Percentiles rank a stretch among this genome's conserved stretches.
phyloP scores from a whole-genome alignment of 2,888 invertebrate genomes.

The Epirrita christyi region DNA sequence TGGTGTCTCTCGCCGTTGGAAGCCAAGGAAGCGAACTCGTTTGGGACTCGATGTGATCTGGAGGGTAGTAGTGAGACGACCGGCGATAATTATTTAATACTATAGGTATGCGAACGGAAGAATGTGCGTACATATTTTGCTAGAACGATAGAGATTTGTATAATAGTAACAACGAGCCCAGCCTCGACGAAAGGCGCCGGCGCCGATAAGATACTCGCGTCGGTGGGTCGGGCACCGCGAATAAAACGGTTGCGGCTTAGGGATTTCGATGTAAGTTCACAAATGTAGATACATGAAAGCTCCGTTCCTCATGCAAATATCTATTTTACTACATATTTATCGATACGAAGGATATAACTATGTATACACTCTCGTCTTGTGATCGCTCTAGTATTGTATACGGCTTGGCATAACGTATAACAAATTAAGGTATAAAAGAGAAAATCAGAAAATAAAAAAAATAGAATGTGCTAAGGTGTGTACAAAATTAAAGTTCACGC shows the following conservation, averaged over 20 bases:
- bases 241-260: not conserved
- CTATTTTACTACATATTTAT: constrained; percentile 80
- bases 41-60: constrained; percentile 30
- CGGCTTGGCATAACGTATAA: constrained; percentile 76
- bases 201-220: not conserved
- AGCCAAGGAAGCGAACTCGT: constrained; percentile 27
- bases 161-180: constrained; percentile 48
- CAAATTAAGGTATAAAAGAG: constrained; percentile 72
- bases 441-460: constrained; percentile 61
- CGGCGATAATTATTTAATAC: not conserved
- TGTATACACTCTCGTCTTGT: constrained; percentile 71
- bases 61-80: constrained; percentile 3
- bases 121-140: constrained; percentile 28
- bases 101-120: constrained; percentile 19
- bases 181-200: constrained; percentile 52
- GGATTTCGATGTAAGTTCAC: constrained; percentile 12
- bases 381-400: constrained; percentile 80
- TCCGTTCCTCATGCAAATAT: constrained; percentile 58
- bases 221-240: not conserved
- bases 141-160: constrained; percentile 40
- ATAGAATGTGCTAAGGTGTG: constrained; percentile 68
- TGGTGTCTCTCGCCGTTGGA: constrained; percentile 66
- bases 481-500: constrained; percentile 80
- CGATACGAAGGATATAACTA: constrained; percentile 63
- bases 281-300: constrained; percentile 35